These are phyloP conservation scores for Scaeva pyrastri DNA, from an alignment of 2,888 invertebrate genomes.

Conservation along the genomic window DNA sequence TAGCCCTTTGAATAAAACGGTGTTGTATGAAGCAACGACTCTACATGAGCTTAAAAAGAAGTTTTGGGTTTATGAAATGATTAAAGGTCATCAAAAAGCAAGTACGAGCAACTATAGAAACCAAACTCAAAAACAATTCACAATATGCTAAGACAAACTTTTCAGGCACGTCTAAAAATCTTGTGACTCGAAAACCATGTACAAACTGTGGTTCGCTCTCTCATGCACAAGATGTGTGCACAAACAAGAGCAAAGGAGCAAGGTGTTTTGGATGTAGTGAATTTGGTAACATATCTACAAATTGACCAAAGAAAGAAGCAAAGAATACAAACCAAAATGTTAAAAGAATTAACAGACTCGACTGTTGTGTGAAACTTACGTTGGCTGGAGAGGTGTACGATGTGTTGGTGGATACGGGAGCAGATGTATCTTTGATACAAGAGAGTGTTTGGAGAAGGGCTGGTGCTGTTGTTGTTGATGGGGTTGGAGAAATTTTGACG, in stretches of 20 bases:
- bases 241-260: conserved; percentile 22
- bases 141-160: conserved; percentile 4
- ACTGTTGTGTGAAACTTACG: conserved; percentile 23
- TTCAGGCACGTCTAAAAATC: neutral
- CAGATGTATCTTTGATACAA: conserved; percentile 39
- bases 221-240: conserved; percentile 4
- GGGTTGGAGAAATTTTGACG: conserved; percentile 17
- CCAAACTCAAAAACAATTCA: neutral
- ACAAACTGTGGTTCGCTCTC: conserved; percentile 1
- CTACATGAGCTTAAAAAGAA: conserved; percentile 20
- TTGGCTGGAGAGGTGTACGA: conserved; percentile 16
- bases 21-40: conserved; percentile 23
- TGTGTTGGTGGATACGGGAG: conserved; percentile 22
- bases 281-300: conserved; percentile 33
- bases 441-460: conserved; percentile 31
- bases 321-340: neutral
- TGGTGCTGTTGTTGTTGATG: conserved; percentile 30
- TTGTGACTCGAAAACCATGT: neutral
- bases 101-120: neutral
- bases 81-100: neutral
- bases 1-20: conserved; percentile 47
- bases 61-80: conserved; percentile 5
- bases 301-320: conserved; percentile 18
- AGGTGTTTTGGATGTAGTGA: conserved; percentile 34
- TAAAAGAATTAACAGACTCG: conserved; percentile 14